Evolutionary conservation across 30 jellyfish, hydroid and myxozoan genomes (phyloP).

Genomic region (Aurelia sp.): DNA sequence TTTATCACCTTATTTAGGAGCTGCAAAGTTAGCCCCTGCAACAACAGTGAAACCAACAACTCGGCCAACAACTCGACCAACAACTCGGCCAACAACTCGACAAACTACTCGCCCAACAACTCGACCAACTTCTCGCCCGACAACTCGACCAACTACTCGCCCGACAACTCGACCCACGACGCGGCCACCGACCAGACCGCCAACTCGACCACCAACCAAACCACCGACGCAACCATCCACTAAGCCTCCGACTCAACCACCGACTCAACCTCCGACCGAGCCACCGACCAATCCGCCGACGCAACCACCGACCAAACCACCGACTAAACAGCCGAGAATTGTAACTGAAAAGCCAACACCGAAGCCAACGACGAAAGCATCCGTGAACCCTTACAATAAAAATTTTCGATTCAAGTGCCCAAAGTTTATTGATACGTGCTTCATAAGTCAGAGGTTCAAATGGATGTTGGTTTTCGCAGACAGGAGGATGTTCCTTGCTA

Average conservation of each 20-base stretch:
- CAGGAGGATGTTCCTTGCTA: constrained; percentile 59
- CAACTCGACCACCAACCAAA: neutral
- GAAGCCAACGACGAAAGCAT: constrained; percentile 6
- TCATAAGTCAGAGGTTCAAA: constrained; percentile 25
- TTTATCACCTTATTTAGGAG: neutral
- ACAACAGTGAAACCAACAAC: neutral
- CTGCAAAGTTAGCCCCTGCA: neutral
- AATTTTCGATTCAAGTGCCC: constrained; percentile 54
- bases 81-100: constrained; percentile 8
- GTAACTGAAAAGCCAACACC: neutral
- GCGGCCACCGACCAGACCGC: neutral
- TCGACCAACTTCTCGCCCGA: neutral
- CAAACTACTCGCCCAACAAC: constrained; percentile 15
- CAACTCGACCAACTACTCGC: constrained; percentile 6
- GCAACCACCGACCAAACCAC: constrained; percentile 17
- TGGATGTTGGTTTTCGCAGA: constrained; percentile 61
- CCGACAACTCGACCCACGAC: constrained; percentile 13
- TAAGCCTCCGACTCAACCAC: neutral
- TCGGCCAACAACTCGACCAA: neutral
- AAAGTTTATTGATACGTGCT: constrained; percentile 34
- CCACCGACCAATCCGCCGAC: neutral
- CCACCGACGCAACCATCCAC: constrained; percentile 7
- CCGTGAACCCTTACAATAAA: constrained; percentile 24
- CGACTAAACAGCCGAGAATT: constrained; percentile 1
- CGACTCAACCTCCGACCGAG: neutral